Evolutionary conservation across 2,113 vertebrate genomes (phyloP), one percentile per base, ranked within the genome.

Genomic region (Coracopsis vasa): DNA sequence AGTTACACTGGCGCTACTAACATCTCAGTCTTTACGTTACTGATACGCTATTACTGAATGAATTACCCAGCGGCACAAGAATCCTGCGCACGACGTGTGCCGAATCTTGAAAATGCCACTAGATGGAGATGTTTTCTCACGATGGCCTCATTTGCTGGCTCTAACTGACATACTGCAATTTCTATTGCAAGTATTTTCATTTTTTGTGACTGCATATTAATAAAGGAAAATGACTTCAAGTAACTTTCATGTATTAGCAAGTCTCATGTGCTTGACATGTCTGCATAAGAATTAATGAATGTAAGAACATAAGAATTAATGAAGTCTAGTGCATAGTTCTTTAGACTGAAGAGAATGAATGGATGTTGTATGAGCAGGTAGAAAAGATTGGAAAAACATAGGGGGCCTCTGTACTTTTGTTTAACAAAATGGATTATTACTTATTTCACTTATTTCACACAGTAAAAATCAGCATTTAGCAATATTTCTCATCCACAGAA

Each of bases 41-140:
- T 9, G 19, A 5, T 62, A 24, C 0, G 0, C 1, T 23, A 27
- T 19, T 28, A 27, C 27, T 17, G 27, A 15, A 11, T 15, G 4
- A 2, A 6, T 15, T 25, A 12, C 9, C 19, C 35, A 3, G 10
- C 0, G 23, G 13, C 9, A 1, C 14, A 3, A 12, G 33, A 21
- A 53, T 24, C 13, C 31, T 5, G 17, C 11, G 6, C 39, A 5
- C 0, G 5, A 11, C 0, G 3, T 2, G 18, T 6, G 71, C 10
- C 18, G 2, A 33, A 66, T 8, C 29, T 25, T 6, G 16, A 31
- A 44, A 54, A 1, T 28, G 6, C 94, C 97, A 60, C 89, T 97
- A 97, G 96, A 88, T 97, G 97, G 97, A 31, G 95, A 70, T 88
- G 58, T 95, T 50, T 88, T 73, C 70, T 60, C 85, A 50, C 10